Percentiles rank a stretch among this genome's conserved stretches.
These are phyloP conservation scores for Setophaga kirtlandii DNA, from an alignment of 2,113 vertebrate genomes.

Conservation along the genomic window DNA sequence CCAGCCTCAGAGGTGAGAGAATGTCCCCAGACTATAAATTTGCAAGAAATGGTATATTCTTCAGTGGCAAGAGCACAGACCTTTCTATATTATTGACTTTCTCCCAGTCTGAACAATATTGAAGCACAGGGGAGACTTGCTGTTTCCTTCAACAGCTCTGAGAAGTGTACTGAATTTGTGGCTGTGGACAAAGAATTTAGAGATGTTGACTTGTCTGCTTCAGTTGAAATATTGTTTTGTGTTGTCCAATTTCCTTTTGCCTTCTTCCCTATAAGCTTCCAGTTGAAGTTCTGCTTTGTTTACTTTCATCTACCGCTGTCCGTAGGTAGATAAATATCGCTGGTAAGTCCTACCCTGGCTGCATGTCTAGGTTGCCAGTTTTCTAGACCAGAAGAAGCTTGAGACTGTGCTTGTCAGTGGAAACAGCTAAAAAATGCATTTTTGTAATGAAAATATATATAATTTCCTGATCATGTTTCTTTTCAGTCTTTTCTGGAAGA, in stretches of 20 bases:
- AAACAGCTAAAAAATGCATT: neutral
- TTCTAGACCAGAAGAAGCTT: neutral
- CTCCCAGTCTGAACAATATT: neutral
- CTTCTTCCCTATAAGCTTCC: neutral
- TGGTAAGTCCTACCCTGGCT: neutral
- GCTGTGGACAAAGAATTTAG: neutral
- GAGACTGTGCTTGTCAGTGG: neutral
- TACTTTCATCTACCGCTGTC: neutral
- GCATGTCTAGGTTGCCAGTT: neutral
- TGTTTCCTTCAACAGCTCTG: neutral
- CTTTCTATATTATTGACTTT: neutral
- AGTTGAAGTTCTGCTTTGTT: neutral
- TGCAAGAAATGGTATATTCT: neutral
- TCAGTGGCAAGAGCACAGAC: neutral
- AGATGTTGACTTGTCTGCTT: neutral
- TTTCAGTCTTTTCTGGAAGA: neutral
- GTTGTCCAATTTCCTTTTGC: neutral
- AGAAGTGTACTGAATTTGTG: neutral
- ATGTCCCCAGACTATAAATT: neutral
- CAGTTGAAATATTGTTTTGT: neutral
- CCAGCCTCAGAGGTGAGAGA: neutral
- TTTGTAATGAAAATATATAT: neutral
- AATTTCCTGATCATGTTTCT: neutral
- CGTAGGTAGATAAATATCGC: neutral
- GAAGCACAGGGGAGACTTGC: neutral